Conservation (phyloP, 2,113 vertebrate species). For the Euleptes europaea region DNA sequence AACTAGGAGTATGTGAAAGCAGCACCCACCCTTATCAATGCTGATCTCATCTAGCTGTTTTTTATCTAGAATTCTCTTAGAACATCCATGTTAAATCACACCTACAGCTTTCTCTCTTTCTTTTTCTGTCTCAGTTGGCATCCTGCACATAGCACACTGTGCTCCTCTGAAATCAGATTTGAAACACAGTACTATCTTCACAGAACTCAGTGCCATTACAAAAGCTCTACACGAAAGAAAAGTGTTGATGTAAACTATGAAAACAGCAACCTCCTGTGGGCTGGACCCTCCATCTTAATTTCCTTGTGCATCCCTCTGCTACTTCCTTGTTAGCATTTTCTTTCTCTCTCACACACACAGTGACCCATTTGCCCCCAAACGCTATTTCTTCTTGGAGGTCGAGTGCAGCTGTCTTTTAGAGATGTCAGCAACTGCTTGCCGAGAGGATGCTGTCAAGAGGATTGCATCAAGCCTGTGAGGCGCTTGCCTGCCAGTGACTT, state of each 20-base stretch:
- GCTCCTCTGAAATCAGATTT: conserved; percentile 19
- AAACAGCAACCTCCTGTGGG: conserved; percentile 21
- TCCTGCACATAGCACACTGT: not conserved
- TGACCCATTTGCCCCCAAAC: conserved; percentile 58
- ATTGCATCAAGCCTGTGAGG: conserved; percentile 96
- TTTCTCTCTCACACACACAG: not conserved
- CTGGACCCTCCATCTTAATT: conserved; percentile 34
- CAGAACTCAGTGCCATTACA: conserved; percentile 7
- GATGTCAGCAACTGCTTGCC: conserved; percentile 34
- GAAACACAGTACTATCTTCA: conserved; percentile 49
- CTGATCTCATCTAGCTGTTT: conserved; percentile 32
- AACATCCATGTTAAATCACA: conserved; percentile 14
- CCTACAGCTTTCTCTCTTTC: not conserved
- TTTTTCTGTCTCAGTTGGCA: not conserved
- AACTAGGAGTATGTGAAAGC: conserved; percentile 45
- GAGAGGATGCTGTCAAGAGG: conserved; percentile 82
- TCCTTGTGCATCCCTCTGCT: not conserved
- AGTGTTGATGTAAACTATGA: conserved; percentile 52
- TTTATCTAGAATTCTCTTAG: conserved; percentile 35
- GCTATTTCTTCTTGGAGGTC: conserved; percentile 48
- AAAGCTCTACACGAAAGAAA: conserved; percentile 59
- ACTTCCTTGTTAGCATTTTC: conserved; percentile 57
- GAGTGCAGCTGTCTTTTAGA: conserved; percentile 42
- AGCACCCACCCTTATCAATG: conserved; percentile 35
- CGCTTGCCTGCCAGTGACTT: conserved; percentile 95